phyloP scores from a whole-genome alignment of 1,140 invertebrate genomes.

The Eubasilissa regina region DNA sequence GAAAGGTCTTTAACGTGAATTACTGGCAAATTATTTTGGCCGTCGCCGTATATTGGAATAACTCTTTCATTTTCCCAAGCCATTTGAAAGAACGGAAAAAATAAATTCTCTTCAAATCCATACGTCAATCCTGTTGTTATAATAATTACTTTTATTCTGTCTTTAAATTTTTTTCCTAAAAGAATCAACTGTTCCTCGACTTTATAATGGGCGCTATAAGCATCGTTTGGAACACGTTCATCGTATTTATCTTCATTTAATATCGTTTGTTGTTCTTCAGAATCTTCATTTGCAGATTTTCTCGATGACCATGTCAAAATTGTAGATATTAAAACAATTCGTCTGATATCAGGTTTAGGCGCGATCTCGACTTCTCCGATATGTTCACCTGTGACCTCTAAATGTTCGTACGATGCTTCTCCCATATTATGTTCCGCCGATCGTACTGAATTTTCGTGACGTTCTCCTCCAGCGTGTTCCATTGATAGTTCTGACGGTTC shows the following conservation, averaged over 20 bases:
- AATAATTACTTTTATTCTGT: constrained; percentile 4
- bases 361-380: not conserved
- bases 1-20: constrained; percentile 36
- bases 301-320: constrained; percentile 13
- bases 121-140: constrained; percentile 5
- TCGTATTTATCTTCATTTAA: constrained; percentile 22
- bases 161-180: constrained; percentile 7
- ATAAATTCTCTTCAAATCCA: constrained; percentile 23
- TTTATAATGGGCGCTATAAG: constrained; percentile 1
- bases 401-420: no score
- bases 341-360: not conserved
- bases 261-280: not conserved
- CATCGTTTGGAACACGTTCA: not conserved
- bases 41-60: constrained; percentile 9
- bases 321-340: constrained; percentile 24
- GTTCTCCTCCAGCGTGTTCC: no score
- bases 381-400: not conserved
- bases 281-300: constrained; percentile 1
- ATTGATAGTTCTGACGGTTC: no score
- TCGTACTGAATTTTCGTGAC: no score
- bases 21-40: constrained; percentile 23
- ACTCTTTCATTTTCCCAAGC: constrained; percentile 30
- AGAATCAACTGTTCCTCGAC: constrained; percentile 16
- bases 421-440: no score
- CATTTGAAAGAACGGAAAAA: constrained; percentile 15